A percentile compares a stretch with the other conserved stretches of the same genome.
phyloP scores from a whole-genome alignment of 2,888 invertebrate species.

The Coelinius sp. region DNA sequence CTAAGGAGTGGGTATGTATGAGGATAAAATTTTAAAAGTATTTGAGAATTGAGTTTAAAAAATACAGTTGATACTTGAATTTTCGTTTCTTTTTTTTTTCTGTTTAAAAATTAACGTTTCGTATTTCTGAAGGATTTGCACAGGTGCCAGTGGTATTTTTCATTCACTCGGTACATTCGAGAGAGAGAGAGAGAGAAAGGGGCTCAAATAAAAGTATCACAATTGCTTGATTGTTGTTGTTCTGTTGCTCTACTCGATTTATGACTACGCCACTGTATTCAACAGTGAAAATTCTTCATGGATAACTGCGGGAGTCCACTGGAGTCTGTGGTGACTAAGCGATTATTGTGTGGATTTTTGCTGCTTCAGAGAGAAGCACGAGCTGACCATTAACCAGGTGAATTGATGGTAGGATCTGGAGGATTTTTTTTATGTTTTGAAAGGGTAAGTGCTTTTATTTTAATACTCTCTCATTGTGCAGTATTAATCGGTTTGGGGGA shows the following conservation, averaged over 20 bases:
- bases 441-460: no score
- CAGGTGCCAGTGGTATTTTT: neutral
- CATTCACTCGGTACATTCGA: conserved; percentile 10
- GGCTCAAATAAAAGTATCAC: conserved; percentile 18
- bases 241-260: neutral
- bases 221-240: neutral
- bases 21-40: neutral
- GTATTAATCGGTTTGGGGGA: neutral
- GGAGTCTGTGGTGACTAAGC: neutral
- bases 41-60: neutral
- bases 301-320: neutral
- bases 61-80: neutral
- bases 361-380: no score
- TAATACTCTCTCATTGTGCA: neutral
- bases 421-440: neutral
- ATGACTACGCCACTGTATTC: neutral
- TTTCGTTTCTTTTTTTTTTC: conserved; percentile 23
- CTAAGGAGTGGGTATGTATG: conserved; percentile 5
- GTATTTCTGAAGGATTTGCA: conserved; percentile 3
- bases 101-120: neutral
- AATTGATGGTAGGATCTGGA: no score
- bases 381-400: neutral
- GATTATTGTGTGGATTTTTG: neutral
- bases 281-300: neutral
- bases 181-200: neutral